A percentile compares a stretch with the other conserved stretches of the same genome.
Conservation (phyloP, 2,113 vertebrate genomes). For the Actenoides hombroni region DNA sequence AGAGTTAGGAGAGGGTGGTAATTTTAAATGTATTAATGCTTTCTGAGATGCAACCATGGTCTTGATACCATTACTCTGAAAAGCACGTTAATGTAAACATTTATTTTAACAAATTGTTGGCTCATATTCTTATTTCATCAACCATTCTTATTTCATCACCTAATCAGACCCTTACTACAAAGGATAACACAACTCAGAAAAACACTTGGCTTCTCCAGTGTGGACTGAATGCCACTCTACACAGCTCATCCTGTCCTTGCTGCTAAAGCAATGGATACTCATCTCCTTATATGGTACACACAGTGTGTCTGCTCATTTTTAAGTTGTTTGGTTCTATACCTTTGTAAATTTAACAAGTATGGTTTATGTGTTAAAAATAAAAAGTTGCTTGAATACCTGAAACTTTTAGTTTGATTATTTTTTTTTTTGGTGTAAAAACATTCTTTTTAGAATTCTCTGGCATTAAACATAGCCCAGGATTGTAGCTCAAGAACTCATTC, state of each 20-base stretch:
- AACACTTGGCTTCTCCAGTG: not conserved
- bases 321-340: not conserved
- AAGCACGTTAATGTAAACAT: not conserved
- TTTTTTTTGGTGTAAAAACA: not conserved
- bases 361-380: not conserved
- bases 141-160: not conserved
- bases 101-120: not conserved
- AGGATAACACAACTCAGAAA: not conserved
- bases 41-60: not conserved
- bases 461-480: not conserved
- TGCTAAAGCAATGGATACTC: not conserved
- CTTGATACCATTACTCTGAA: not conserved
- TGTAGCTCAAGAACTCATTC: not conserved
- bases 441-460: not conserved
- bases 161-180: not conserved
- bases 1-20: not conserved
- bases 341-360: not conserved
- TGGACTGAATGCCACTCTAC: not conserved
- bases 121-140: not conserved
- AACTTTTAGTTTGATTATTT: not conserved
- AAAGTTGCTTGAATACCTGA: not conserved
- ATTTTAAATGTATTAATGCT: not conserved
- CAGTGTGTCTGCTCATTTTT: not conserved
- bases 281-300: not conserved
- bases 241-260: not conserved